Conservation (phyloP, 2,888 invertebrate genomes). For the Drosophila longiperda region DNA sequence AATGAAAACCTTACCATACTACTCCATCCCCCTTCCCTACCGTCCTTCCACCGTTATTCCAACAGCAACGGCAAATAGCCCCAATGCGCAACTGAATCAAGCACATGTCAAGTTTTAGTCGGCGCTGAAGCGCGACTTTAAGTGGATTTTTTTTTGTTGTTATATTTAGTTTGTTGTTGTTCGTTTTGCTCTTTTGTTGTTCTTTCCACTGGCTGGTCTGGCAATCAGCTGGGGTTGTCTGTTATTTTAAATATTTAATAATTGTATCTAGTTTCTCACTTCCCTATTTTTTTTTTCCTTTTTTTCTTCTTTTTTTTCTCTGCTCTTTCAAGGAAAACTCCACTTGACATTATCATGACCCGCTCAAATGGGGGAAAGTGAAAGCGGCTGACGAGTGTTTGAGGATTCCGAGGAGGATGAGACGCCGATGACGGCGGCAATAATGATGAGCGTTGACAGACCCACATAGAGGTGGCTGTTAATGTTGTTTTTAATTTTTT, state of each 20-base stretch:
- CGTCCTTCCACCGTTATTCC: background rate
- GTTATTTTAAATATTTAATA: slow-evolving; percentile 80
- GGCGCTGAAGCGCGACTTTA: slow-evolving; percentile 72
- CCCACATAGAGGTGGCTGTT: slow-evolving; percentile 15
- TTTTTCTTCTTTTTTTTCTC: background rate
- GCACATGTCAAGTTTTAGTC: slow-evolving; percentile 23
- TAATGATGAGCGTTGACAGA: slow-evolving; percentile 65
- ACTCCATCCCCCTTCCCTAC: no score
- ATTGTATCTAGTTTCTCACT: slow-evolving; percentile 76
- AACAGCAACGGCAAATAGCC: background rate
- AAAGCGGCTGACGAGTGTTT: slow-evolving; percentile 53
- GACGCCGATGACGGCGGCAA: slow-evolving; percentile 18
- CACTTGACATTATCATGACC: slow-evolving; percentile 73
- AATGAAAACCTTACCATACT: background rate
- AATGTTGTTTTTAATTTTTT: slow-evolving; percentile 1
- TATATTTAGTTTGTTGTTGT: slow-evolving; percentile 16
- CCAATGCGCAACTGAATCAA: background rate
- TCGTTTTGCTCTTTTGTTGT: slow-evolving; percentile 29
- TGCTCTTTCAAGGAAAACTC: slow-evolving; percentile 66
- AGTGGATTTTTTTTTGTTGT: slow-evolving; percentile 41
- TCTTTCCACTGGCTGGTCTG: slow-evolving; percentile 28
- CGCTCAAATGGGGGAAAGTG: slow-evolving; percentile 61
- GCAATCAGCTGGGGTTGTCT: slow-evolving; percentile 33
- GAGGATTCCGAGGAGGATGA: slow-evolving; percentile 16
- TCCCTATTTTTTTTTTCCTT: slow-evolving; percentile 40